phyloP scores from a whole-genome alignment of 1,140 invertebrate genomes.

The Heliconius melpomene region DNA sequence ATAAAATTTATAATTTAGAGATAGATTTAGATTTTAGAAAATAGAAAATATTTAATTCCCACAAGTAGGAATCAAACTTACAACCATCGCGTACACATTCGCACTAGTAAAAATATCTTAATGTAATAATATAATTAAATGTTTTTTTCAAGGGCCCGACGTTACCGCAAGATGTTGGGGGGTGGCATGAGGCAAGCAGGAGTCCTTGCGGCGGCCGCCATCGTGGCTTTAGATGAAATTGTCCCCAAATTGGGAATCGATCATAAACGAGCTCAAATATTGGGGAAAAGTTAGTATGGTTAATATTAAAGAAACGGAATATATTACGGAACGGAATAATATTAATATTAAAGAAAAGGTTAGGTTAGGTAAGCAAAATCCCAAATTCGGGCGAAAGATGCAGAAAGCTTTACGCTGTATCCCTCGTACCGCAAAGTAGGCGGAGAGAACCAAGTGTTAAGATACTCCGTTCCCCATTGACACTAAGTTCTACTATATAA shows the following conservation, averaged over 20 bases:
- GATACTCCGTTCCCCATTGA: not conserved
- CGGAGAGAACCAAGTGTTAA: not conserved
- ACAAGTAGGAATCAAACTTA: too few species aligned
- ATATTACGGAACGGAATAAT: too few species aligned
- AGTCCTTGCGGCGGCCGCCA: constrained; percentile 92
- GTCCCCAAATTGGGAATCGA: constrained; percentile 87
- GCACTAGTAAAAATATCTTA: too few species aligned
- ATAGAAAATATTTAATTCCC: too few species aligned
- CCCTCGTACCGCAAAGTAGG: not conserved
- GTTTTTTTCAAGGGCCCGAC: constrained; percentile 83
- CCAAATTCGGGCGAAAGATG: too few species aligned
- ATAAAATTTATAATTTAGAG: too few species aligned
- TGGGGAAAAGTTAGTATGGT: constrained; percentile 85
- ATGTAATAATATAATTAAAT: not conserved
- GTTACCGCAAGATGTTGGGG: constrained; percentile 92
- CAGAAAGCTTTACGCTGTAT: too few species aligned
- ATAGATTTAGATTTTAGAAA: too few species aligned
- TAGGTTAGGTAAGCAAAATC: too few species aligned
- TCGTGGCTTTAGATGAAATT: constrained; percentile 90
- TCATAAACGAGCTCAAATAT: constrained; percentile 85
- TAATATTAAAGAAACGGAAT: not conserved
- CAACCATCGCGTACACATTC: too few species aligned
- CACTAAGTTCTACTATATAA: not conserved
- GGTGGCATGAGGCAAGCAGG: constrained; percentile 96
- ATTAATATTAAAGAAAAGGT: too few species aligned